phyloP scores from a whole-genome alignment of 1,140 invertebrate species.

The Bactericera cockerelli region DNA sequence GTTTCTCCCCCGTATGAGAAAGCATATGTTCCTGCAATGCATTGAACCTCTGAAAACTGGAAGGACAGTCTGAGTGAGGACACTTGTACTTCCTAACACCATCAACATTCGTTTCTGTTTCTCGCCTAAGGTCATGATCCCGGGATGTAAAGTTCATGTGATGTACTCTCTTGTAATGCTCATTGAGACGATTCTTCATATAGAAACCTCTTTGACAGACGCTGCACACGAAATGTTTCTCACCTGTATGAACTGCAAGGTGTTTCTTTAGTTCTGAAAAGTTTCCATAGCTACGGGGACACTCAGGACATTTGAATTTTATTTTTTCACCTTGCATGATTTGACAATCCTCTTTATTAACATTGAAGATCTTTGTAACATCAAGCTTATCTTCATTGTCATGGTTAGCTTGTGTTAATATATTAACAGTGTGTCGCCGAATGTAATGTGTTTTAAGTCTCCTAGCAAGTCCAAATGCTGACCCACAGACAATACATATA shows the following conservation, averaged over 20 bases:
- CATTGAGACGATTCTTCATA: not conserved
- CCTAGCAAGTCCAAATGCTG: not conserved
- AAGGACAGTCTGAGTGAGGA: not conserved
- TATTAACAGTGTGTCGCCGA: not conserved
- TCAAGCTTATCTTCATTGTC: not conserved
- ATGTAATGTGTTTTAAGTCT: not conserved
- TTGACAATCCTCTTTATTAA: slow-evolving; percentile 5
- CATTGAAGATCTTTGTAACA: not conserved
- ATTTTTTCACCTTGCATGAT: not conserved
- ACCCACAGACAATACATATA: not conserved
- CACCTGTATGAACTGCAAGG: slow-evolving; percentile 51
- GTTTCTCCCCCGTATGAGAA: slow-evolving; percentile 25
- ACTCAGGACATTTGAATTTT: slow-evolving; percentile 4
- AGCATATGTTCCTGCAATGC: slow-evolving; percentile 32
- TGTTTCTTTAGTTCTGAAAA: slow-evolving; percentile 53
- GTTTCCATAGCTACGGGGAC: not conserved
- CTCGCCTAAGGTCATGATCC: not conserved
- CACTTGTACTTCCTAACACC: not conserved
- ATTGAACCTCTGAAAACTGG: slow-evolving; percentile 75
- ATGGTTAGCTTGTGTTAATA: not conserved
- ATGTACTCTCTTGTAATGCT: slow-evolving; percentile 3
- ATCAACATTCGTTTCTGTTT: not conserved
- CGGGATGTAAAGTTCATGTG: not conserved
- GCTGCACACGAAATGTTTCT: slow-evolving; percentile 43
- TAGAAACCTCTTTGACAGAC: slow-evolving; percentile 33